Evolutionary conservation across 2,797 vertebrate species (phyloP).

Genomic region (Aotus griseimembra): DNA sequence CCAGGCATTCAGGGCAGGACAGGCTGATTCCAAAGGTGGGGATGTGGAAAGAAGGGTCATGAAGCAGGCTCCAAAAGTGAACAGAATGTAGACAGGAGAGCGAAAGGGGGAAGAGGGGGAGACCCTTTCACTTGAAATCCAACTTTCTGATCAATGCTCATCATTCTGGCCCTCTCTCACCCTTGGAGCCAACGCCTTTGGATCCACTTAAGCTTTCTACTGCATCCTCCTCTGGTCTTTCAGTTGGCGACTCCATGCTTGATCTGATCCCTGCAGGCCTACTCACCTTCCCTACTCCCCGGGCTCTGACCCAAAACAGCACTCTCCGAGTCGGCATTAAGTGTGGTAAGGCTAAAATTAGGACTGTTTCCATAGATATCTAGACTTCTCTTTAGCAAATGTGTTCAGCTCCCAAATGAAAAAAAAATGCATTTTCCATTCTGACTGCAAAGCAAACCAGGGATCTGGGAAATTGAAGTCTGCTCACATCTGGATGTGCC

Average conservation of each 20-base stretch:
- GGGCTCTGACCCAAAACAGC: conserved; percentile 58
- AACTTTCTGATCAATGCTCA: neutral
- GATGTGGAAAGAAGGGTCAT: neutral
- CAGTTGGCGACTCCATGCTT: rapidly evolving
- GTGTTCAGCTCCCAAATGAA: conserved; percentile 39
- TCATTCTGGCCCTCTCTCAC: neutral
- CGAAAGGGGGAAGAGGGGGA: rapidly evolving
- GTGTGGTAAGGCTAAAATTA: conserved; percentile 75
- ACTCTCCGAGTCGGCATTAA: conserved; percentile 50
- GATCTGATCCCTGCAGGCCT: neutral
- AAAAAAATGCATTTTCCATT: neutral
- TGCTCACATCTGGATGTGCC: neutral
- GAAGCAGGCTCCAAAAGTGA: neutral
- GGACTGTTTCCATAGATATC: conserved; percentile 74
- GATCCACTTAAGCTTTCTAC: neutral
- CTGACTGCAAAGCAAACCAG: conserved; percentile 10
- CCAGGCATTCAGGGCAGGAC: neutral
- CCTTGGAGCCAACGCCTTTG: neutral
- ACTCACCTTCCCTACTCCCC: neutral
- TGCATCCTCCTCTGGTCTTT: neutral
- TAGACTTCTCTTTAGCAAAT: conserved; percentile 57
- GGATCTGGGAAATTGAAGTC: neutral
- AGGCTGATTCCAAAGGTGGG: neutral
- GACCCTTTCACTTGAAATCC: neutral
- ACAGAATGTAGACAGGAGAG: neutral